Evolutionary conservation across 2,888 invertebrate species (phyloP).

Genomic region (Agrochola lychnidis): DNA sequence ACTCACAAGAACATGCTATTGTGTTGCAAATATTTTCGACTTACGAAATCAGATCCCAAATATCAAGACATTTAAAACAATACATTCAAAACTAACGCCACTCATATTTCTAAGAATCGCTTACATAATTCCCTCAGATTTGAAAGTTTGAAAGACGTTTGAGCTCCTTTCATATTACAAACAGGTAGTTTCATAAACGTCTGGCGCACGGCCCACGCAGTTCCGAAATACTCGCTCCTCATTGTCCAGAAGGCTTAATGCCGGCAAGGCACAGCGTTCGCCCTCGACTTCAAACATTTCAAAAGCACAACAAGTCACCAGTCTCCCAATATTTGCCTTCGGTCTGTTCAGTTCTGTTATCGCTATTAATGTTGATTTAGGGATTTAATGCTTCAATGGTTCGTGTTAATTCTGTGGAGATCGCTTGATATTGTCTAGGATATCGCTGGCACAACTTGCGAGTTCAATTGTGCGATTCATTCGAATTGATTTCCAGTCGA

Average conservation of each 20-base stretch:
- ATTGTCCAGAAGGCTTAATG: slow-evolving; percentile 79
- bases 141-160: slow-evolving; percentile 53
- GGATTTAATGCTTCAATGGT: slow-evolving; percentile 58
- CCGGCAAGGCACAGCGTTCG: slow-evolving; percentile 67
- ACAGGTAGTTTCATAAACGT: slow-evolving; percentile 74
- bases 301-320: slow-evolving; percentile 67
- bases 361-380: slow-evolving; percentile 65
- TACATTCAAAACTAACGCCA: slow-evolving; percentile 1
- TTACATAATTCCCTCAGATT: slow-evolving; percentile 52
- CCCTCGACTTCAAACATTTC: slow-evolving; percentile 58
- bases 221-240: slow-evolving; percentile 70
- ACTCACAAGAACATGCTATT: slow-evolving; percentile 22
- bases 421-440: slow-evolving; percentile 49
- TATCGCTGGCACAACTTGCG: slow-evolving; percentile 41
- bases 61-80: slow-evolving; percentile 23
- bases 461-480: slow-evolving; percentile 49
- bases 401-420: slow-evolving; percentile 53
- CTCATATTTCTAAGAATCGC: slow-evolving; percentile 25
- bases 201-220: slow-evolving; percentile 83
- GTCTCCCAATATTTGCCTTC: slow-evolving; percentile 58
- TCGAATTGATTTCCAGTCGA: slow-evolving; percentile 45
- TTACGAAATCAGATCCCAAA: slow-evolving; percentile 1
- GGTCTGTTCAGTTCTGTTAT: slow-evolving; percentile 59
- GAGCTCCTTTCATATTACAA: slow-evolving; percentile 65
- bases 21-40: slow-evolving; percentile 4